Evolutionary conservation across 2,888 invertebrate species (phyloP).

Genomic region (Drosophila rubida): DNA sequence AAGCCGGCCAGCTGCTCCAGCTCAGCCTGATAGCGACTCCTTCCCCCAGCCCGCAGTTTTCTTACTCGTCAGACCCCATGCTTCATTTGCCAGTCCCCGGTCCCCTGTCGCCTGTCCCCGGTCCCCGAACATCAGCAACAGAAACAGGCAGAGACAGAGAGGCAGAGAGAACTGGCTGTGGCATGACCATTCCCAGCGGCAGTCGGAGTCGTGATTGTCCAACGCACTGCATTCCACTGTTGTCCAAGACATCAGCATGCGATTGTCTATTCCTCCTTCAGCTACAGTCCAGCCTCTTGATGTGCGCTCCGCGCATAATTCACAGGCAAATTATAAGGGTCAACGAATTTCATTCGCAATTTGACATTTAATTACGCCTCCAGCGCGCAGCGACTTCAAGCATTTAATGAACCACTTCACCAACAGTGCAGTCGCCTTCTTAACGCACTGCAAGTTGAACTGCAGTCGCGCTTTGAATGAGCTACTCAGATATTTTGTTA

Average conservation of each 20-base stretch:
- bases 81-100: background rate
- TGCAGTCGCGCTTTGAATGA: background rate
- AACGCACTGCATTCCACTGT: slow-evolving; percentile 39
- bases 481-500: no score
- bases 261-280: slow-evolving; percentile 12
- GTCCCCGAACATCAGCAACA: background rate
- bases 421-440: background rate
- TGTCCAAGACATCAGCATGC: slow-evolving; percentile 20
- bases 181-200: slow-evolving; percentile 46
- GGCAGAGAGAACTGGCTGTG: slow-evolving; percentile 13
- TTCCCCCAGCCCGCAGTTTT: slow-evolving; percentile 2
- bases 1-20: slow-evolving; percentile 48
- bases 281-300: slow-evolving; percentile 14
- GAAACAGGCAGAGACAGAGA: slow-evolving; percentile 5
- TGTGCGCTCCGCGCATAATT: background rate
- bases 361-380: background rate
- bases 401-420: background rate
- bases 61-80: background rate
- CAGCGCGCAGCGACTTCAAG: background rate
- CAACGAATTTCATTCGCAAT: background rate
- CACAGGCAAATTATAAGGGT: background rate
- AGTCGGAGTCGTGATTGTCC: slow-evolving; percentile 29
- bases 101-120: background rate
- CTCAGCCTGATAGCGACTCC: slow-evolving; percentile 23
- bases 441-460: background rate